Conservation (phyloP, 64 coral and sea anemone genomes). For the Platygyra sinensis region DNA sequence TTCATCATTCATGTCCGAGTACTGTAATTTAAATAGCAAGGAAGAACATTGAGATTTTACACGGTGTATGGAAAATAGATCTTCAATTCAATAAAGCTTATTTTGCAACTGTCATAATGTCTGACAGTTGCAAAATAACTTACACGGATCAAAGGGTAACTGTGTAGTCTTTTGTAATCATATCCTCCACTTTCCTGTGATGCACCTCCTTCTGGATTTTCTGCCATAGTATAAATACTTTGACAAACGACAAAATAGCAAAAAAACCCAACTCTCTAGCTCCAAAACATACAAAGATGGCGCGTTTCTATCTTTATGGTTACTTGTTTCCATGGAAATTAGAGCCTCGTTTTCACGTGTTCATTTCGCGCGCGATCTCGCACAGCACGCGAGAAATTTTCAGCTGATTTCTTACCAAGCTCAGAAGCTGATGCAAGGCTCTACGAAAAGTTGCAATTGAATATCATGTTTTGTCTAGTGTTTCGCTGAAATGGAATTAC, state of each 20-base stretch:
- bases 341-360: slow-evolving; percentile 36
- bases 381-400: background rate
- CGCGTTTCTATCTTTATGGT: background rate
- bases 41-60: background rate
- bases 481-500: background rate
- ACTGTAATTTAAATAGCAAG: slow-evolving; percentile 35
- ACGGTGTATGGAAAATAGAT: too few relatives aligned
- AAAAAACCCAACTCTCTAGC: background rate
- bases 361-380: background rate
- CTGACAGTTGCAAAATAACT: too few relatives aligned
- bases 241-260: background rate
- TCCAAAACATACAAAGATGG: slow-evolving; percentile 50
- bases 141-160: slow-evolving; percentile 94
- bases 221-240: slow-evolving; percentile 41
- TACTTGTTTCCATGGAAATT: slow-evolving; percentile 57
- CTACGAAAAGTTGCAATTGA: background rate
- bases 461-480: background rate
- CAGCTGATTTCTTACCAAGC: background rate
- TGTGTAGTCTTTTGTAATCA: slow-evolving; percentile 98
- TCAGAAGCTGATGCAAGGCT: background rate
- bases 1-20: slow-evolving; percentile 99
- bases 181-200: slow-evolving; percentile 87
- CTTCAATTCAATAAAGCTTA: background rate
- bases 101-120: background rate
- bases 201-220: slow-evolving; percentile 64